Base-by-base conservation (phyloP, 2,797 vertebrate species). In the Semaprochilodus insignis region DNA sequence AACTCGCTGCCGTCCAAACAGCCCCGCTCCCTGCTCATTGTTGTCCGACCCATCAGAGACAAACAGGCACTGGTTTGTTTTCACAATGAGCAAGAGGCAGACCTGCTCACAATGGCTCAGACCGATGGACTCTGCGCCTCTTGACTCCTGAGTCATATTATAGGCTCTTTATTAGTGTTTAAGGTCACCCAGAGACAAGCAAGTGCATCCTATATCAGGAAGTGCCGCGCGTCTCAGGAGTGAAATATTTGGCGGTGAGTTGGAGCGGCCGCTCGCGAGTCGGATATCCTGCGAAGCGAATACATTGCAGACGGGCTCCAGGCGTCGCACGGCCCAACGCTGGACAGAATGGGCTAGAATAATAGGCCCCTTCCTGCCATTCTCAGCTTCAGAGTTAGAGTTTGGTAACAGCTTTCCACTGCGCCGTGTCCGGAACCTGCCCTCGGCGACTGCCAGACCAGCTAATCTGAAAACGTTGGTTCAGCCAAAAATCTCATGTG, bases 141-240 rank as follows among this genome's bases (percentile, higher is more conserved):
- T 87, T 88, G 85, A 88, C 89, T 91, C 86, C 92, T 89, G 91
- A 93, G 95, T 94, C 93, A 85, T 93, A 93, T 95, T 96, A 96
- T 96, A 93, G 93, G 93, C 94, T 87, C 91, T 96, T 95, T 96
- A 97, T 96, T 96, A 92, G 92, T 92, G 95, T 94, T 91, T 94
- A 94, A 96, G 96, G 96, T 97, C 96, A 96, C 87, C 70, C 73
- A 90, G 94, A 96, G 95, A 96, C 94, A 96, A 74, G 92, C 93
- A 89, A 96, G 95, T 96, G 95, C 95, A 97, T 97, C 96, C 96
- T 96, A 96, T 96, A 94, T 93, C 95, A 96, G 96, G 96, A 97
- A 97, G 92, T 89, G 82, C 86, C 91, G 92, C 84, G 84, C 86
- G 94, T 95, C 95, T 95, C 94, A 57, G 79, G 94, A 94, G 95